A percentile compares a stretch with the other conserved stretches of the same genome.
Evolutionary conservation across 2,888 invertebrate species (phyloP).

Genomic region (Sesia apiformis): DNA sequence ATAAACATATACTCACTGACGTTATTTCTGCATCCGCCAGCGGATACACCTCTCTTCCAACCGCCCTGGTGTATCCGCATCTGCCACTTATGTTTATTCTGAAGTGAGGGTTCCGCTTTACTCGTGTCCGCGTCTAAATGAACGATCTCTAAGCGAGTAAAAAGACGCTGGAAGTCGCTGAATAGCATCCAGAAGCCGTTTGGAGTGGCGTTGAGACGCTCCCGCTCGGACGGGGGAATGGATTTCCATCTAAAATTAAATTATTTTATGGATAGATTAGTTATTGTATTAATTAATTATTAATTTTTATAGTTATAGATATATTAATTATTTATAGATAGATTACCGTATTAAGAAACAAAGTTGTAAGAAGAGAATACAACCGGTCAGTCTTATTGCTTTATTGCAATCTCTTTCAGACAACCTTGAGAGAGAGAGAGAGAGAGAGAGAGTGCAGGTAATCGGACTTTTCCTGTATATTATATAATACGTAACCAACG

Average conservation of each 20-base stretch:
- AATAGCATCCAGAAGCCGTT: constrained; percentile 91
- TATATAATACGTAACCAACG: no score
- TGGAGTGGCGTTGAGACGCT: constrained; percentile 79
- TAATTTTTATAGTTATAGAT: no score
- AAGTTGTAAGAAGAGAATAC: no score
- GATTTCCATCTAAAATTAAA: constrained; percentile 77
- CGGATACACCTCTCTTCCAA: constrained; percentile 90
- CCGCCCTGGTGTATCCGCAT: constrained; percentile 90
- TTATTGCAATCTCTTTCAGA: no score
- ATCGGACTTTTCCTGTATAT: no score
- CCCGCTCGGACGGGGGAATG: constrained; percentile 81
- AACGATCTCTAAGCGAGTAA: constrained; percentile 87
- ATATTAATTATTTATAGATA: no score
- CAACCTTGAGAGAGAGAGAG: no score
- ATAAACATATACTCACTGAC: constrained; percentile 66
- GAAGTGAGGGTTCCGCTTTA: constrained; percentile 86
- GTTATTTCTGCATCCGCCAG: constrained; percentile 92
- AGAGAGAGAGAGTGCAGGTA: no score
- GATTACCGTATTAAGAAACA: no score
- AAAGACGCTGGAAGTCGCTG: constrained; percentile 86
- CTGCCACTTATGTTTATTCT: constrained; percentile 86
- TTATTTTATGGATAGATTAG: no score
- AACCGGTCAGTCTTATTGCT: no score
- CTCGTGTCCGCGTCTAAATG: constrained; percentile 92
- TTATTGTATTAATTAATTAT: no score